Conservation (phyloP, 2,113 vertebrate species). For the Suricata suricatta region DNA sequence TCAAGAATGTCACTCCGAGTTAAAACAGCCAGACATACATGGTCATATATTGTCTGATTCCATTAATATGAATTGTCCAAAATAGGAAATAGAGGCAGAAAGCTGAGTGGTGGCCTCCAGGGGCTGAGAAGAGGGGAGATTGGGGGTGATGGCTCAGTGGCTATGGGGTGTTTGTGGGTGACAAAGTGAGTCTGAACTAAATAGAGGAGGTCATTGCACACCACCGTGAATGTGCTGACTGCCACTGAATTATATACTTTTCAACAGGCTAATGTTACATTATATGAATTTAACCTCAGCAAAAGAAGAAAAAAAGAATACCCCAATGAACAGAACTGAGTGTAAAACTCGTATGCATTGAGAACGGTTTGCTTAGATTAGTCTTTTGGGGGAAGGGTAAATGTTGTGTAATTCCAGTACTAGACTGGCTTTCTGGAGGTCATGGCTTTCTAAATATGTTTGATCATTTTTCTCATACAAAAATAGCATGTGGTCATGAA, state of each 20-base stretch:
- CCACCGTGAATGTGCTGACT: not conserved
- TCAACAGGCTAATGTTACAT: not conserved
- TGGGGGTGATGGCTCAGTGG: not conserved
- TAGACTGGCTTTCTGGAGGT: not conserved
- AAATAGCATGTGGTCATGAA: not conserved
- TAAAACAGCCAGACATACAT: not conserved
- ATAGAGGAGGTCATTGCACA: not conserved
- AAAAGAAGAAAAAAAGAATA: not conserved
- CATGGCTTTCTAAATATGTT: not conserved
- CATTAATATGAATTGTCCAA: not conserved
- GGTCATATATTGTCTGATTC: not conserved
- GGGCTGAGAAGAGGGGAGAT: accelerated
- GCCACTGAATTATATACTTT: not conserved
- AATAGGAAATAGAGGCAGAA: not conserved
- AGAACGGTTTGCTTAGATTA: not conserved
- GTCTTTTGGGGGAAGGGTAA: not conserved
- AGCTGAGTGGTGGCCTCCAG: not conserved
- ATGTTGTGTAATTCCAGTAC: not conserved
- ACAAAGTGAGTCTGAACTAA: not conserved
- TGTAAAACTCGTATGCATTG: not conserved
- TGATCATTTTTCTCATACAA: not conserved
- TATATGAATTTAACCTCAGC: not conserved
- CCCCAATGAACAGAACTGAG: not conserved
- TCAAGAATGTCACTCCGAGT: not conserved
- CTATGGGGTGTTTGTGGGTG: not conserved